Evolutionary conservation across 2,888 invertebrate species (phyloP).

Genomic region (Pseudococcus longispinus): DNA sequence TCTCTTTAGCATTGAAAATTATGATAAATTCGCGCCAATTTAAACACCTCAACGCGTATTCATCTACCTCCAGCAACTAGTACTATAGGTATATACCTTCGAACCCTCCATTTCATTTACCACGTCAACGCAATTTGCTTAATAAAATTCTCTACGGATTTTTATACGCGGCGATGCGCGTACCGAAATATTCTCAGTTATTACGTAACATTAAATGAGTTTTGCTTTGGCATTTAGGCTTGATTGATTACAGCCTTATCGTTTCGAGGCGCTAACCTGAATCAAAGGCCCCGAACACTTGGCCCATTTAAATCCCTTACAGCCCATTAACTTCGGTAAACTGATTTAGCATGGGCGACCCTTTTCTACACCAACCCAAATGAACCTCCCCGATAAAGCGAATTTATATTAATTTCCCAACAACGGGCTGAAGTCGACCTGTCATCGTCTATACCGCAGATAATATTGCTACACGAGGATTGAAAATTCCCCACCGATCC

Average conservation of each 20-base stretch:
- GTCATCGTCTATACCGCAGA: conserved; percentile 37
- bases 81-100: not conserved
- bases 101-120: not conserved
- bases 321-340: conserved; percentile 50
- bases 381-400: conserved; percentile 49
- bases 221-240: conserved; percentile 46
- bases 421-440: conserved; percentile 13
- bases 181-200: conserved; percentile 24
- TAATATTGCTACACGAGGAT: not conserved
- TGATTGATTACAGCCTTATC: conserved; percentile 52
- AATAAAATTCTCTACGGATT: conserved; percentile 33
- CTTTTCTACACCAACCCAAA: conserved; percentile 43
- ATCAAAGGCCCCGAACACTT: conserved; percentile 44
- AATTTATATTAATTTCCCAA: conserved; percentile 50
- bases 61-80: not conserved
- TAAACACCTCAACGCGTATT: not conserved
- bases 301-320: conserved; percentile 49
- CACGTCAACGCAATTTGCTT: conserved; percentile 11
- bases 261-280: conserved; percentile 45
- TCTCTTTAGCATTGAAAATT: not conserved
- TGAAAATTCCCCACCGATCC: not conserved
- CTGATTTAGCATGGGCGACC: conserved; percentile 48
- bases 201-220: conserved; percentile 46
- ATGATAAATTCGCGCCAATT: conserved; percentile 37
- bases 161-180: not conserved